phyloP scores from a whole-genome alignment of 2,113 vertebrate genomes.

The Loxodonta africana region DNA sequence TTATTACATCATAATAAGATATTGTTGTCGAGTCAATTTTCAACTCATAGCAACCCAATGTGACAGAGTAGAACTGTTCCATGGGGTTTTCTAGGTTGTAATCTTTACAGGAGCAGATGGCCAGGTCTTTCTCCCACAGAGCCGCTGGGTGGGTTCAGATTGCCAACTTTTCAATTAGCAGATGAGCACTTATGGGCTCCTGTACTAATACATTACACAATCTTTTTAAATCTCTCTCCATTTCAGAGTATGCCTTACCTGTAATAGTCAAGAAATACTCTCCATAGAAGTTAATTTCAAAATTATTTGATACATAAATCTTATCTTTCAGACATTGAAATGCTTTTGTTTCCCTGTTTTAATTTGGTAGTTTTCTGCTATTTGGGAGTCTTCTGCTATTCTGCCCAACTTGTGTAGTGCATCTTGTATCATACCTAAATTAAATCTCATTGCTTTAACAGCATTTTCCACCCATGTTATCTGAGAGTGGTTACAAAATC shows the following conservation, averaged over 20 bases:
- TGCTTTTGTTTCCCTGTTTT: slow-evolving; percentile 35
- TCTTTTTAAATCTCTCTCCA: slow-evolving; percentile 23
- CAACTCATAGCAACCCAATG: too few species aligned
- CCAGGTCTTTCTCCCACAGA: too few species aligned
- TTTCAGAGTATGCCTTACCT: slow-evolving; percentile 27
- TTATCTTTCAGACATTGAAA: neutral
- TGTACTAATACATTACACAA: neutral
- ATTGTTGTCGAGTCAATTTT: neutral
- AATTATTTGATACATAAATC: neutral
- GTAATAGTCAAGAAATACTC: neutral
- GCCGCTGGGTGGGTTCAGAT: neutral
- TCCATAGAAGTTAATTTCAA: slow-evolving; percentile 43
- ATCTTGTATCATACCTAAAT: slow-evolving; percentile 56
- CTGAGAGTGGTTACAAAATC: slow-evolving; percentile 42
- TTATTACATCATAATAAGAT: neutral
- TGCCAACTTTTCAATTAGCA: neutral
- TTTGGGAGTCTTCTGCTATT: neutral
- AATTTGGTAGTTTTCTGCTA: neutral
- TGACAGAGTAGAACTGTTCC: too few species aligned
- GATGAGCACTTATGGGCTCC: neutral
- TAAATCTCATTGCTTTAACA: slow-evolving; percentile 67
- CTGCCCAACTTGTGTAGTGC: neutral
- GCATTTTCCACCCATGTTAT: slow-evolving; percentile 52
- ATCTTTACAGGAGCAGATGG: neutral
- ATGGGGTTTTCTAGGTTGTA: neutral